Conservation (phyloP, 1,140 invertebrate species). For the Camponotus floridanus region DNA sequence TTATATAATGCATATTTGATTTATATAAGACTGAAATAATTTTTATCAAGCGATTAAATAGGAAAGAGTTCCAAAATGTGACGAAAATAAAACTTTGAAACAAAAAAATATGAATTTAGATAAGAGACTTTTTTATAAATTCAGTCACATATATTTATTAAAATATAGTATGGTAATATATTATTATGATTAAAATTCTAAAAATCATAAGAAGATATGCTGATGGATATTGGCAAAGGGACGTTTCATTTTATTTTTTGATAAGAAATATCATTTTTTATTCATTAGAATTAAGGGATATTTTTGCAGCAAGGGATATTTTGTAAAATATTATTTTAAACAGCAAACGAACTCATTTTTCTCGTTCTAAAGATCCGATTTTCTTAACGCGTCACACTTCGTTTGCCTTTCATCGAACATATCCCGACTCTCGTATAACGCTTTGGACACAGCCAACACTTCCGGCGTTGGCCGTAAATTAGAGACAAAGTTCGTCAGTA, state of each 20-base stretch:
- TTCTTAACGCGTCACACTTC: slow-evolving; percentile 36
- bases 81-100: neutral
- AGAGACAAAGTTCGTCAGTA: slow-evolving; percentile 78
- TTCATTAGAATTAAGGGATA: neutral
- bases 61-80: neutral
- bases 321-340: neutral
- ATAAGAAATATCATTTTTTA: neutral
- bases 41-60: neutral
- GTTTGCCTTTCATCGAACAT: slow-evolving; percentile 49
- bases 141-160: too few relatives aligned
- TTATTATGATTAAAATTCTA: too few relatives aligned
- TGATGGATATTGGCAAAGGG: too few relatives aligned
- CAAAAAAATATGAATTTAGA: neutral
- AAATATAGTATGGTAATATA: too few relatives aligned
- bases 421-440: slow-evolving; percentile 23
- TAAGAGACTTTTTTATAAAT: neutral
- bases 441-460: slow-evolving; percentile 65
- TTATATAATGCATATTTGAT: neutral
- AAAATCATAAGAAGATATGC: too few relatives aligned
- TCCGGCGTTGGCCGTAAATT: slow-evolving; percentile 76
- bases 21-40: neutral
- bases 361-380: neutral
- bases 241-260: neutral
- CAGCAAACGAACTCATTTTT: neutral
- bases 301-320: too few relatives aligned